Evolutionary conservation across 2,888 invertebrate genomes (phyloP).

Genomic region (Metalampra italica): DNA sequence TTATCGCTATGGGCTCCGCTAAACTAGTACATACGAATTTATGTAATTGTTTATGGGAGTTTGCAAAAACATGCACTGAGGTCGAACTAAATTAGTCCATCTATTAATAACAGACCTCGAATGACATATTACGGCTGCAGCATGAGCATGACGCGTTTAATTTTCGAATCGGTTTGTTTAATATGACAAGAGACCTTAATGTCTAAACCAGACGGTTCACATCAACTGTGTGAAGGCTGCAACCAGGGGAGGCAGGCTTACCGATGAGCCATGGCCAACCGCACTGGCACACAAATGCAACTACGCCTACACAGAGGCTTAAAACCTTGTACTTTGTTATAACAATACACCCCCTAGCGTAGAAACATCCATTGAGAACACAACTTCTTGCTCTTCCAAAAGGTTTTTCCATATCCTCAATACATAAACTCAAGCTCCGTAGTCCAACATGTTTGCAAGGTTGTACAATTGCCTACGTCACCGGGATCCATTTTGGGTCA

Average conservation of each 20-base stretch:
- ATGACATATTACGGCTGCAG: background rate
- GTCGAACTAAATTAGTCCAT: conserved; percentile 8
- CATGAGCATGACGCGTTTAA: conserved; percentile 12
- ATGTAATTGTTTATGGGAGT: too few species aligned
- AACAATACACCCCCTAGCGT: conserved; percentile 36
- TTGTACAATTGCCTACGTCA: conserved; percentile 68
- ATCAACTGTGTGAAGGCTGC: conserved; percentile 28
- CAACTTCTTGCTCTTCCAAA: conserved; percentile 26
- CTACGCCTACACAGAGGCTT: conserved; percentile 28
- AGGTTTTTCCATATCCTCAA: conserved; percentile 34
- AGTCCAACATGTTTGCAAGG: conserved; percentile 33
- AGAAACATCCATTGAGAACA: conserved; percentile 66
- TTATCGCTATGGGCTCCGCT: conserved; percentile 58
- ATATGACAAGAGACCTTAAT: conserved; percentile 16
- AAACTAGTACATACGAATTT: conserved; percentile 29
- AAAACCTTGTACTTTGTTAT: conserved; percentile 15
- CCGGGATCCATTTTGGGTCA: conserved; percentile 38
- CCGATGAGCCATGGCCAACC: conserved; percentile 22
- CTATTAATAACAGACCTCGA: conserved; percentile 12
- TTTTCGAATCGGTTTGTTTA: conserved; percentile 20
- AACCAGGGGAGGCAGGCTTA: conserved; percentile 17
- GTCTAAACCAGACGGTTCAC: conserved; percentile 22
- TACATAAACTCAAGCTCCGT: conserved; percentile 3
- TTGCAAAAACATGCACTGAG: conserved; percentile 1
- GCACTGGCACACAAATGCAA: conserved; percentile 28